Percentiles rank a stretch among this genome's conserved stretches.
Conservation (phyloP, 1,140 invertebrate genomes). For the Hetaerina americana region DNA sequence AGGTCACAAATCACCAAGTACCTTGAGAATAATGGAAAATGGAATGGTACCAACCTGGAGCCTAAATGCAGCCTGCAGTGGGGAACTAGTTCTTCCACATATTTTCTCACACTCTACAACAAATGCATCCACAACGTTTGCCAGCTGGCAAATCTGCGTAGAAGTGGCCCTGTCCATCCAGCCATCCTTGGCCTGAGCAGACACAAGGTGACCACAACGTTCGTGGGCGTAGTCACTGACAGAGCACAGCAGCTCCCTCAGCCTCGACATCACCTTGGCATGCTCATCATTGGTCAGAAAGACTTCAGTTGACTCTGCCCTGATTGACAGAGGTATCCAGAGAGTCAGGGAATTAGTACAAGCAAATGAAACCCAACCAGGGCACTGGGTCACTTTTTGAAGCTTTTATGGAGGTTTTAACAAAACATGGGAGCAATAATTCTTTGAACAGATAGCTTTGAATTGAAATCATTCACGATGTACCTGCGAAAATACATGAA, state of each 20-base stretch:
- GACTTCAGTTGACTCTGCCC: conserved; percentile 39
- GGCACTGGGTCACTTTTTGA: too few species aligned
- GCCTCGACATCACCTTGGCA: conserved; percentile 45
- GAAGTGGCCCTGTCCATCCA: conserved; percentile 44
- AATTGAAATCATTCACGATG: too few species aligned
- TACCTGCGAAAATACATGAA: too few species aligned
- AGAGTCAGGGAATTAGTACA: too few species aligned
- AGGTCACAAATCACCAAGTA: too few species aligned
- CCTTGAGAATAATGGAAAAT: too few species aligned
- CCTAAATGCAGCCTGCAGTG: conserved; percentile 69
- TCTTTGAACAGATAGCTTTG: too few species aligned
- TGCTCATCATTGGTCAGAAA: conserved; percentile 58
- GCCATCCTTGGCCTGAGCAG: conserved; percentile 55
- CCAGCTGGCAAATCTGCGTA: conserved; percentile 63
- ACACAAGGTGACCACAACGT: conserved; percentile 70
- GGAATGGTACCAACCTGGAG: conserved; percentile 49
- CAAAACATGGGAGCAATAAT: too few species aligned
- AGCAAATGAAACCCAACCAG: too few species aligned
- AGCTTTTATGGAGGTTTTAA: too few species aligned
- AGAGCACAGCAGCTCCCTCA: conserved; percentile 60
- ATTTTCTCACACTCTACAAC: conserved; percentile 59
- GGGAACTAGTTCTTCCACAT: conserved; percentile 63
- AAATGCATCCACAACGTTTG: conserved; percentile 66
- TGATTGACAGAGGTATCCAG: conserved; percentile 22
- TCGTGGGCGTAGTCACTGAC: conserved; percentile 88